phyloP scores from a whole-genome alignment of 2,888 invertebrate genomes.

The Pterobdella sp. region DNA sequence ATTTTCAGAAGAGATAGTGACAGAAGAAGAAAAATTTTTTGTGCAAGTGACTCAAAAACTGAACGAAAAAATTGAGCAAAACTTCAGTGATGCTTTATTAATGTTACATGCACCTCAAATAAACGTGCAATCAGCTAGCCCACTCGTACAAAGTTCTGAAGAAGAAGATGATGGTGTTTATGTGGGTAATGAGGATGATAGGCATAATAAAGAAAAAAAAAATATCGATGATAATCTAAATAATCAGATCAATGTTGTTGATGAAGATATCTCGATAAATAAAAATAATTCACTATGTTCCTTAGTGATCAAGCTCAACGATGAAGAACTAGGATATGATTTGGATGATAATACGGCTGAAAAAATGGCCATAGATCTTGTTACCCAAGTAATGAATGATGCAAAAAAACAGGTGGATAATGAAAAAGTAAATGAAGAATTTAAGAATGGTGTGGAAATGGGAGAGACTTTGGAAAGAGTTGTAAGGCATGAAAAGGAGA shows the following conservation, averaged over 20 bases:
- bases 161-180: constrained; percentile 28
- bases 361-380: not conserved
- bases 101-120: constrained; percentile 34
- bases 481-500: not conserved
- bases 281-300: no score
- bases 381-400: not conserved
- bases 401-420: not conserved
- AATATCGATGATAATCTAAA: not conserved
- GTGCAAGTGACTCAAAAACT: not conserved
- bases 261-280: no score
- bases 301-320: constrained; percentile 1
- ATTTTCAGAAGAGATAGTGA: not conserved
- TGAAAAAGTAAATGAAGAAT: not conserved
- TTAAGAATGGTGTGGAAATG: not conserved
- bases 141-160: constrained; percentile 36
- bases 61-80: not conserved
- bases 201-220: not conserved
- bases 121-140: constrained; percentile 37
- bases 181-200: constrained; percentile 18
- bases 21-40: not conserved
- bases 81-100: not conserved
- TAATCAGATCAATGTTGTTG: no score
- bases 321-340: not conserved
- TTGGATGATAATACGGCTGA: constrained; percentile 5
- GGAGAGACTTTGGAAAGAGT: not conserved